These are phyloP conservation scores for Ptilorrhoa leucosticta DNA, from an alignment of 2,113 vertebrate genomes.

Conservation along the genomic window DNA sequence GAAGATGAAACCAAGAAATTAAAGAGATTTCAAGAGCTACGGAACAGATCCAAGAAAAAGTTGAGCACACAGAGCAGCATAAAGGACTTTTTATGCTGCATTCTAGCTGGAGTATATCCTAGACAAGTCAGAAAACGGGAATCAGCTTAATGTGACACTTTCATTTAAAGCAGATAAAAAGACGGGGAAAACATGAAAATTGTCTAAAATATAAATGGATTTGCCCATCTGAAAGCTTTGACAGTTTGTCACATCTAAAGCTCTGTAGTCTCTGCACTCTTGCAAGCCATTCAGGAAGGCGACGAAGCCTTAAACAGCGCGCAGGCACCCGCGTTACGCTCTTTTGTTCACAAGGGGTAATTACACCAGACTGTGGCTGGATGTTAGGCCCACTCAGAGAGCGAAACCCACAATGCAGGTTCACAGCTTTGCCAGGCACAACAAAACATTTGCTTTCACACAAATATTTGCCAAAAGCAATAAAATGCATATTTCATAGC, in stretches of 20 bases:
- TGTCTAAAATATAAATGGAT: background rate
- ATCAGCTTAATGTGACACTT: background rate
- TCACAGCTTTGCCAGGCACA: background rate
- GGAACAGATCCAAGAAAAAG: background rate
- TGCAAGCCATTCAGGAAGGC: background rate
- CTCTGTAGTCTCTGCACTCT: background rate
- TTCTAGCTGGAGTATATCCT: background rate
- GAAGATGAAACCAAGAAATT: background rate
- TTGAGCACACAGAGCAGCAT: background rate
- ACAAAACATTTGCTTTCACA: background rate
- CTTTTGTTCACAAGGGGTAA: conserved; percentile 33
- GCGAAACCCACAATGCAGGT: background rate
- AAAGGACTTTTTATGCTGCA: background rate
- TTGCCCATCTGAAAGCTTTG: background rate
- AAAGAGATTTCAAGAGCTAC: background rate
- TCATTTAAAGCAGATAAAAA: background rate
- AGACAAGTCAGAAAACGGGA: background rate
- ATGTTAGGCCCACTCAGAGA: background rate
- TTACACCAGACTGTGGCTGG: background rate
- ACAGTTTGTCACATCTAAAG: background rate
- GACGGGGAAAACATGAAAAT: background rate
- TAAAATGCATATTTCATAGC: background rate
- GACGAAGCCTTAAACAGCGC: background rate
- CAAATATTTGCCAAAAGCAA: background rate
- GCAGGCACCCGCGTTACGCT: background rate